These are phyloP conservation scores for Rhyacophila brunnea DNA, from an alignment of 1,140 invertebrate genomes.

Conservation along the genomic window DNA sequence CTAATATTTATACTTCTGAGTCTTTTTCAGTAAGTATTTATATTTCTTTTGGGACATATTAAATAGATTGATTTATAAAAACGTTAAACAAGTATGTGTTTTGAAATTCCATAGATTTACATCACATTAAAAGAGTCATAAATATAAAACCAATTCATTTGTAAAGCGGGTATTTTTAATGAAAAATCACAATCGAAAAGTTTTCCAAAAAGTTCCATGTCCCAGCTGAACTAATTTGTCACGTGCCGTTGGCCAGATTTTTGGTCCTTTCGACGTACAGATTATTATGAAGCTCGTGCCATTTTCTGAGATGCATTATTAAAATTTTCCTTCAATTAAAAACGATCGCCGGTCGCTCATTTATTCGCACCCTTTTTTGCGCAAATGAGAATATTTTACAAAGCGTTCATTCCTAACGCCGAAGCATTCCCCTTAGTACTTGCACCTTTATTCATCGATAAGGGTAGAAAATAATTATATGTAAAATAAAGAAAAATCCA, in stretches of 20 bases:
- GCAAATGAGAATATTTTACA: conserved; percentile 23
- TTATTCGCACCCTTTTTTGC: conserved; percentile 28
- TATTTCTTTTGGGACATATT: no score
- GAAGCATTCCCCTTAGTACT: neutral
- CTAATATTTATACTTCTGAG: no score
- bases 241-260: neutral
- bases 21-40: no score
- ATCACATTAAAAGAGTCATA: neutral
- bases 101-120: no score
- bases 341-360: conserved; percentile 29
- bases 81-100: no score
- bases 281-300: conserved; percentile 25
- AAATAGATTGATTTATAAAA: no score
- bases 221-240: conserved; percentile 12
- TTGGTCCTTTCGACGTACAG: neutral
- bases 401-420: conserved; percentile 8
- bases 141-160: conserved; percentile 1
- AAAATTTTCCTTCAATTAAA: conserved; percentile 36
- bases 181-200: conserved; percentile 1
- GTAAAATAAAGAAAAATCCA: conserved; percentile 10
- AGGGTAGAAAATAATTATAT: conserved; percentile 28
- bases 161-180: neutral
- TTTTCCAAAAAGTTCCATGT: conserved; percentile 2
- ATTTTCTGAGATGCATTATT: conserved; percentile 32
- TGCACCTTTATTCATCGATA: conserved; percentile 20